phyloP scores from a whole-genome alignment of 2,888 invertebrate genomes.

The Lasioglossum zephyrum region DNA sequence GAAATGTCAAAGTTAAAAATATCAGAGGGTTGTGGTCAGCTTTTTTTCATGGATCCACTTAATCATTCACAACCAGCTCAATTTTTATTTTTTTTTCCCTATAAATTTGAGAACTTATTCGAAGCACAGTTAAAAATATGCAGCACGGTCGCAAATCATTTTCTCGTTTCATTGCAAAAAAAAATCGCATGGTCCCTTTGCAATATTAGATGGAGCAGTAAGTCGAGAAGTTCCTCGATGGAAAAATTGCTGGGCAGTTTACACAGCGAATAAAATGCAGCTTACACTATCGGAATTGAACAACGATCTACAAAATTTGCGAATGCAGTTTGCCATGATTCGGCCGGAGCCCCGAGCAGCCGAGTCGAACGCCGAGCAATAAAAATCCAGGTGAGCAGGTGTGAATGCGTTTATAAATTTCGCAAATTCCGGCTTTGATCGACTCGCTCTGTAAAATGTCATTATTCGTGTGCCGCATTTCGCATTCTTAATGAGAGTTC shows the following conservation, averaged over 20 bases:
- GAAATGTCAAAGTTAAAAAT: too few species aligned
- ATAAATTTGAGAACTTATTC: neutral
- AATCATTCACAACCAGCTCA: neutral
- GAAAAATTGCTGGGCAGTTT: neutral
- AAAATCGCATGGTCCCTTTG: neutral
- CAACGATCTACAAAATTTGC: neutral
- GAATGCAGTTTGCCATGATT: constrained; percentile 5
- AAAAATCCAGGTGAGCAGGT: constrained; percentile 5
- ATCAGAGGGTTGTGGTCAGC: neutral
- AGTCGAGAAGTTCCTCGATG: neutral
- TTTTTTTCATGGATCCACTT: neutral
- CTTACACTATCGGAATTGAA: constrained; percentile 2
- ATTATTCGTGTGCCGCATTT: constrained; percentile 4
- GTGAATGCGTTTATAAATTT: constrained; percentile 7
- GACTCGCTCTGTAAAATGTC: constrained; percentile 12
- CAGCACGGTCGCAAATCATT: neutral
- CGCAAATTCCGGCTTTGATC: constrained; percentile 6
- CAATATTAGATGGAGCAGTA: neutral
- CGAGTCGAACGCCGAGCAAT: neutral
- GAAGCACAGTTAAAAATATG: neutral
- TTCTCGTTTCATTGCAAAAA: neutral
- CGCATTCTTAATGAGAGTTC: constrained; percentile 8
- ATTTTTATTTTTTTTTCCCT: neutral
- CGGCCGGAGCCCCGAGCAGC: neutral
- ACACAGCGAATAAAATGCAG: neutral